A percentile compares a stretch with the other conserved stretches of the same genome.
phyloP scores from a whole-genome alignment of 64 coral and sea anemone species.

The Actinia equina region DNA sequence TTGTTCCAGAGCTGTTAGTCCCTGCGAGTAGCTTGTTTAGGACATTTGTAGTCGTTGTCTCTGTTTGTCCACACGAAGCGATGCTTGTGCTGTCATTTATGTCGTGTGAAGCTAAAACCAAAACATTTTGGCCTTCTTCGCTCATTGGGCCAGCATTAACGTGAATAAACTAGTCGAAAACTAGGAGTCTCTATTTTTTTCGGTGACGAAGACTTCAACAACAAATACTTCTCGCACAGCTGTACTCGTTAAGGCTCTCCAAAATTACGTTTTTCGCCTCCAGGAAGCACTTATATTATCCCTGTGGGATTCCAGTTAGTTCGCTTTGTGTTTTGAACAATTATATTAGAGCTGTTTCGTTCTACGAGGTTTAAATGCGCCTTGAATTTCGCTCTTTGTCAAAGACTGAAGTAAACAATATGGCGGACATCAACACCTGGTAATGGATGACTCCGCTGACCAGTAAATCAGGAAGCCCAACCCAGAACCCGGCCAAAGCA shows the following conservation, averaged over 20 bases:
- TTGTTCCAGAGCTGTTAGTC: not conserved
- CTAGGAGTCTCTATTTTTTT: not conserved
- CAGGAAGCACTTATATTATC: not conserved
- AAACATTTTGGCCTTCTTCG: constrained; percentile 33
- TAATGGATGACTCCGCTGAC: constrained; percentile 23
- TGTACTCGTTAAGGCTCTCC: not conserved
- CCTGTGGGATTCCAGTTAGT: not conserved
- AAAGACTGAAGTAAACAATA: constrained; percentile 30
- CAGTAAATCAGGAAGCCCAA: not conserved
- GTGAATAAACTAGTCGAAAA: not conserved
- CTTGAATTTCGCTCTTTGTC: not conserved
- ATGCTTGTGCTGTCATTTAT: constrained; percentile 13
- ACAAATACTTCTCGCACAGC: not conserved
- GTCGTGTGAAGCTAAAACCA: constrained; percentile 18
- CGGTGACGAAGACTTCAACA: not conserved
- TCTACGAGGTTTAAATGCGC: not conserved
- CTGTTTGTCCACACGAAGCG: not conserved
- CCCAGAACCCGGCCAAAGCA: not conserved
- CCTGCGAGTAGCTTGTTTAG: constrained; percentile 53
- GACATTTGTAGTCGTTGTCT: constrained; percentile 41
- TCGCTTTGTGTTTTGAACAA: not conserved
- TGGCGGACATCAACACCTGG: constrained; percentile 52
- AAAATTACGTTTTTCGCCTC: not conserved
- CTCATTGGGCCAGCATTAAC: constrained; percentile 1
- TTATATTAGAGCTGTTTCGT: not conserved